A percentile compares a stretch with the other conserved stretches of the same genome.
These are phyloP conservation scores for Galaxias olidus DNA, from an alignment of 2,797 vertebrate species.

Conservation along the genomic window DNA sequence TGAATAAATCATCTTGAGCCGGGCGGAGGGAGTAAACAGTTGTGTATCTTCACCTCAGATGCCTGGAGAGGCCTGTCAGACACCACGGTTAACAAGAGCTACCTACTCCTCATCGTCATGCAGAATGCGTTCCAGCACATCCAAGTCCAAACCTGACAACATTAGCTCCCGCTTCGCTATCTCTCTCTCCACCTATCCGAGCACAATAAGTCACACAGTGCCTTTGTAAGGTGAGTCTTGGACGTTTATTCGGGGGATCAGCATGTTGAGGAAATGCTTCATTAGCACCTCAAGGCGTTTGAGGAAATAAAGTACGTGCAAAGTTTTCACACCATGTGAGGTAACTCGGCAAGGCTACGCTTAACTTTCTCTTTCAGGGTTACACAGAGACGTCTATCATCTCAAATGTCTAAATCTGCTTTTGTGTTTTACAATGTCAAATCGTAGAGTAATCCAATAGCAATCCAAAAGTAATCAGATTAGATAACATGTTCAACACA, in stretches of 20 bases:
- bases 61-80: constrained; percentile 70
- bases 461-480: too few relatives aligned
- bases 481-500: too few relatives aligned
- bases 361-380: too few relatives aligned
- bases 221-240: constrained; percentile 24
- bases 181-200: constrained; percentile 1
- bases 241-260: not conserved
- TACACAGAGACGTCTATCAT: too few relatives aligned
- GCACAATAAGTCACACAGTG: constrained; percentile 39
- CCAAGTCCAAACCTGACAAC: constrained; percentile 62
- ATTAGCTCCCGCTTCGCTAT: constrained; percentile 31
- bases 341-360: too few relatives aligned
- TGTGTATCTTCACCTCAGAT: constrained; percentile 68
- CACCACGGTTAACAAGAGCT: constrained; percentile 69
- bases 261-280: not conserved
- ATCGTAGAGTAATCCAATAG: too few relatives aligned
- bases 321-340: too few relatives aligned
- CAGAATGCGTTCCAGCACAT: constrained; percentile 53
- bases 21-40: constrained; percentile 67
- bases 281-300: not conserved
- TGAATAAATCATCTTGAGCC: constrained; percentile 76
- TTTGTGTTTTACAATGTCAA: too few relatives aligned
- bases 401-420: too few relatives aligned
- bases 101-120: constrained; percentile 60
- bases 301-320: not conserved